Evolutionary conservation across 2,113 vertebrate genomes (phyloP).

Genomic region (Oplegnathus fasciatus): DNA sequence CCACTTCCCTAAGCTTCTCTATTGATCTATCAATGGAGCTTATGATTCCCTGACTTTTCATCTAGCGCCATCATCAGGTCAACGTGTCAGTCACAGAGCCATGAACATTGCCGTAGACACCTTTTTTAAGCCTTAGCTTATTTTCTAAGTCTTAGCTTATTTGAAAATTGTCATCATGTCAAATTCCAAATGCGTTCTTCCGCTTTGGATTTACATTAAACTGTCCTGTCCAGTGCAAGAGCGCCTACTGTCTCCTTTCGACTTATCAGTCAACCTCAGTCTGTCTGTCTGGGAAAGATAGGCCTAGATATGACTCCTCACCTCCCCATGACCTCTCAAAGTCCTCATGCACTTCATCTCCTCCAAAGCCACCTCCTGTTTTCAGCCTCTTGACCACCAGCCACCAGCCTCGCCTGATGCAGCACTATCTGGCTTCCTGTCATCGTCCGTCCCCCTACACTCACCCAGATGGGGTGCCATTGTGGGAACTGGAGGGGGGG

Average conservation of each 20-base stretch:
- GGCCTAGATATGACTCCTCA: background rate
- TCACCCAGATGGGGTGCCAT: conserved; percentile 55
- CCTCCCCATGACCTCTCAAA: conserved; percentile 18
- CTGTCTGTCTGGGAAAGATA: conserved; percentile 39
- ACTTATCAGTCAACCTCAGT: background rate
- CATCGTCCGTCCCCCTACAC: conserved; percentile 66
- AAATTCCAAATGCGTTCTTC: background rate
- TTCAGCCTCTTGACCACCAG: conserved; percentile 60
- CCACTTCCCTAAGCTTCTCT: background rate
- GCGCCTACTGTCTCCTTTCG: background rate
- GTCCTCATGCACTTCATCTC: conserved; percentile 35
- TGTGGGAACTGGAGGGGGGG: conserved; percentile 18
- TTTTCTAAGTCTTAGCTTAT: background rate
- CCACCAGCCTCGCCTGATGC: conserved; percentile 40
- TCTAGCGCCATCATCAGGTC: background rate
- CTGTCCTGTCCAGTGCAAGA: background rate
- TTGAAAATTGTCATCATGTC: background rate
- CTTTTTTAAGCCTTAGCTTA: too few relatives aligned
- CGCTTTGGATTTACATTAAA: background rate
- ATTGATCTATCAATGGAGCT: background rate
- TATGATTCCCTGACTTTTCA: background rate
- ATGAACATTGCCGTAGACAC: background rate
- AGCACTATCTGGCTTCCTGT: conserved; percentile 74
- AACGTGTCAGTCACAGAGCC: background rate
- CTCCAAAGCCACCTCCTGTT: conserved; percentile 39